These are phyloP conservation scores for Ericerus pela DNA, from an alignment of 1,140 invertebrate species.

Conservation along the genomic window DNA sequence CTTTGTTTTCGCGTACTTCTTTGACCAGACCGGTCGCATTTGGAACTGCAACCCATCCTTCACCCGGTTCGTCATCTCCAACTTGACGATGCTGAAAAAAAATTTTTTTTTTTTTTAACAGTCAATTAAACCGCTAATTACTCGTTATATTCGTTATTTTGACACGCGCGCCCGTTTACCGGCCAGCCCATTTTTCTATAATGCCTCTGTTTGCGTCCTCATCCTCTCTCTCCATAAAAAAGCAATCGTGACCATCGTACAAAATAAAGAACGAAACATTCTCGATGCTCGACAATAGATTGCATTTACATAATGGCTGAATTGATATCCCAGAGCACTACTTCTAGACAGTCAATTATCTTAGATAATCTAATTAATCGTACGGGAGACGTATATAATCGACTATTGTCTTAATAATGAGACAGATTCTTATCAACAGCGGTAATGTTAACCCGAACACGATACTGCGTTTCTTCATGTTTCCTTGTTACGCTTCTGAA, in stretches of 20 bases:
- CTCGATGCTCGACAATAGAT: background rate
- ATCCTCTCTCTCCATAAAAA: no score
- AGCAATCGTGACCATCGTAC: background rate
- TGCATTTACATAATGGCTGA: background rate
- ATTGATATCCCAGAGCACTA: background rate
- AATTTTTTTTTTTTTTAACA: no score
- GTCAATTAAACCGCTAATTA: no score
- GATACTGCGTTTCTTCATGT: background rate
- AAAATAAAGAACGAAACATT: background rate
- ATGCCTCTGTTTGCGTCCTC: no score
- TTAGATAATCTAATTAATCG: background rate
- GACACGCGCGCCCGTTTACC: no score
- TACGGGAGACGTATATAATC: background rate
- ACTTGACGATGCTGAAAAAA: slow-evolving; percentile 30
- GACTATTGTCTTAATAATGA: background rate
- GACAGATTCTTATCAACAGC: background rate
- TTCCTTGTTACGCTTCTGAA: background rate
- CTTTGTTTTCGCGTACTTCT: slow-evolving; percentile 59
- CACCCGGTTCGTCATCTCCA: slow-evolving; percentile 30
- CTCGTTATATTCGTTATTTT: no score
- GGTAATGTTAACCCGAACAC: background rate
- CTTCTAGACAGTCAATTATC: slow-evolving; percentile 9
- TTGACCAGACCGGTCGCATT: slow-evolving; percentile 40
- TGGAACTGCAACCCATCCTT: slow-evolving; percentile 19
- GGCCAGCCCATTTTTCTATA: no score